These are phyloP conservation scores for Ochropleura leucogaster DNA, from an alignment of 2,888 invertebrate species.

Conservation along the genomic window DNA sequence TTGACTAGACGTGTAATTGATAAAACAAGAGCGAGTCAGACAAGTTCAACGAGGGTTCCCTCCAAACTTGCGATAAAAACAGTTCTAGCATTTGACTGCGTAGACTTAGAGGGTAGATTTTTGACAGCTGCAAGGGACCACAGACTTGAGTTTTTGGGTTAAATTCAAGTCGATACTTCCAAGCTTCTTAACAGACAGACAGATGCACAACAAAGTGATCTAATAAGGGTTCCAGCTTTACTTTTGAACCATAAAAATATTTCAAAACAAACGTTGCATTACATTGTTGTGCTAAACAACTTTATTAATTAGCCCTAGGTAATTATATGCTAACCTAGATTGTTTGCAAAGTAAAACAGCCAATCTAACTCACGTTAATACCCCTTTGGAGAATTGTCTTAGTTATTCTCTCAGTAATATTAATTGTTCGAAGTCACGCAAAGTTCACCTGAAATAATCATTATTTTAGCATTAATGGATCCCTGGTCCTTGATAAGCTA, in stretches of 20 bases:
- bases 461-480: slow-evolving; percentile 25
- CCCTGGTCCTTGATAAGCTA: slow-evolving; percentile 1
- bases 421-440: slow-evolving; percentile 47
- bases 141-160: too few species aligned
- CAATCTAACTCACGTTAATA: slow-evolving; percentile 25
- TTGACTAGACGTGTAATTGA: too few species aligned
- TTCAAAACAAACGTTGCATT: background rate
- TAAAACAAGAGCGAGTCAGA: too few species aligned
- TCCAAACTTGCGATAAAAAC: too few species aligned
- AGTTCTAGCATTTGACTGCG: too few species aligned
- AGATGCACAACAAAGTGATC: too few species aligned
- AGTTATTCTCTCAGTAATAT: slow-evolving; percentile 32
- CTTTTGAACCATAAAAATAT: background rate
- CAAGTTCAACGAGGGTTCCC: too few species aligned
- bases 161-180: too few species aligned
- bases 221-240: too few species aligned
- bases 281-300: background rate
- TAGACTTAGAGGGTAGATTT: too few species aligned
- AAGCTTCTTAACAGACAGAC: too few species aligned
- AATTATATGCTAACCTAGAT: slow-evolving; percentile 3
- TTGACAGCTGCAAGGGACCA: too few species aligned
- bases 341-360: slow-evolving; percentile 5
- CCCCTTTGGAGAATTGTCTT: slow-evolving; percentile 23
- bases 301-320: background rate
- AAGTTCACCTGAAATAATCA: slow-evolving; percentile 24